Conservation (phyloP, 2,888 invertebrate genomes). For the Merodon equestris region DNA sequence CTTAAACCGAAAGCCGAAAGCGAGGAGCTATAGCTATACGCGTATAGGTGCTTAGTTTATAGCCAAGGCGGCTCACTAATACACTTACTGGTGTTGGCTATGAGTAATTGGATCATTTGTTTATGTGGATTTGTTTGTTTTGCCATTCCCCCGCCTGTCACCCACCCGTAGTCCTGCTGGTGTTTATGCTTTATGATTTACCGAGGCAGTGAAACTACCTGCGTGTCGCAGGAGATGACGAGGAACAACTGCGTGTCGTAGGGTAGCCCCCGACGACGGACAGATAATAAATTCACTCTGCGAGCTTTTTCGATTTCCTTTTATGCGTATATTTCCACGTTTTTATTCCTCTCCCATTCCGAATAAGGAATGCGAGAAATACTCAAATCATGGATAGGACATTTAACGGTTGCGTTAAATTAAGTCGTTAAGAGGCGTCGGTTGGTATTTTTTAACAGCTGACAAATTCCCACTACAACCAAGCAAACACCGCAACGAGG, state of each 20-base stretch:
- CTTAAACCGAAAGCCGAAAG: background rate
- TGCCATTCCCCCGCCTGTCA: slow-evolving; percentile 8
- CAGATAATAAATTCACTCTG: slow-evolving; percentile 55
- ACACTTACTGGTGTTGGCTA: slow-evolving; percentile 13
- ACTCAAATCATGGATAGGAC: too few species aligned
- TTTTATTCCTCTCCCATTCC: too few species aligned
- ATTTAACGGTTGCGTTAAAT: too few species aligned
- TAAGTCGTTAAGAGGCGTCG: too few species aligned
- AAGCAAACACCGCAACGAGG: too few species aligned
- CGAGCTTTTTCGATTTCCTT: slow-evolving; percentile 28
- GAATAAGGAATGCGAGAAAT: too few species aligned
- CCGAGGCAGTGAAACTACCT: slow-evolving; percentile 55
- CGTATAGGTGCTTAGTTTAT: too few species aligned
- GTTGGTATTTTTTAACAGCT: too few species aligned
- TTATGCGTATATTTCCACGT: too few species aligned
- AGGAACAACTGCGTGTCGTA: slow-evolving; percentile 57
- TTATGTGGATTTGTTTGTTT: slow-evolving; percentile 35
- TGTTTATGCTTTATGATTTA: slow-evolving; percentile 56
- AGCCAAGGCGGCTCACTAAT: background rate
- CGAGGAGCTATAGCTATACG: slow-evolving; percentile 35
- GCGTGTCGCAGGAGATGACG: slow-evolving; percentile 56
- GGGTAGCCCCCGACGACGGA: slow-evolving; percentile 16
- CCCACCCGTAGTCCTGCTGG: background rate
- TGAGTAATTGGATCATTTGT: slow-evolving; percentile 60
- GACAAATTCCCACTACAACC: too few species aligned